Evolutionary conservation across 2,888 invertebrate species (phyloP).

Genomic region (Habrosyne pyritoides): DNA sequence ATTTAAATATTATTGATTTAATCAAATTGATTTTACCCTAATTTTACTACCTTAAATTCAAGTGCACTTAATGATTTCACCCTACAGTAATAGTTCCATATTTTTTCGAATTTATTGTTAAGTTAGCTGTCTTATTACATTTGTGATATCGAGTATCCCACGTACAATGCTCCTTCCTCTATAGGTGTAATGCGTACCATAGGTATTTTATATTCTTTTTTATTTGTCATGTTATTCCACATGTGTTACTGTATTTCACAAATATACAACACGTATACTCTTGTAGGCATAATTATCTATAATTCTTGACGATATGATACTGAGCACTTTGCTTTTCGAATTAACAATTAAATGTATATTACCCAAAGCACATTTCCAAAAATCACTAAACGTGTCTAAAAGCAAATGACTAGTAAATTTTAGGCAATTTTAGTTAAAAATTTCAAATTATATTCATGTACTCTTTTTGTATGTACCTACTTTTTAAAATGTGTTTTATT

Average conservation of each 20-base stretch:
- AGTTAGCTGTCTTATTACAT: slow-evolving; percentile 47
- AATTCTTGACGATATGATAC: slow-evolving; percentile 25
- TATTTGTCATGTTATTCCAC: slow-evolving; percentile 15
- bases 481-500: not conserved
- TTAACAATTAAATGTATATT: slow-evolving; percentile 21
- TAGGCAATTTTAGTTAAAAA: slow-evolving; percentile 15
- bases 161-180: too few relatives aligned
- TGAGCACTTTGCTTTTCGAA: slow-evolving; percentile 36
- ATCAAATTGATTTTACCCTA: slow-evolving; percentile 46
- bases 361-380: slow-evolving; percentile 33
- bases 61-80: slow-evolving; percentile 80
- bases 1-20: slow-evolving; percentile 45
- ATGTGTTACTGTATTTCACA: slow-evolving; percentile 32
- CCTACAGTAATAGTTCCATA: slow-evolving; percentile 61
- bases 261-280: slow-evolving; percentile 41
- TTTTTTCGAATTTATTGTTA: slow-evolving; percentile 42
- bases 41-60: slow-evolving; percentile 61
- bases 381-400: slow-evolving; percentile 26
- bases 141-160: slow-evolving; percentile 27
- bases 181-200: too few relatives aligned
- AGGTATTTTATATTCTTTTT: too few relatives aligned
- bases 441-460: slow-evolving; percentile 6
- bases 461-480: slow-evolving; percentile 5
- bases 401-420: slow-evolving; percentile 39
- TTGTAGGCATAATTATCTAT: slow-evolving; percentile 27